Conservation (phyloP, 2,113 vertebrate genomes). For the Apodemus speciosus region DNA sequence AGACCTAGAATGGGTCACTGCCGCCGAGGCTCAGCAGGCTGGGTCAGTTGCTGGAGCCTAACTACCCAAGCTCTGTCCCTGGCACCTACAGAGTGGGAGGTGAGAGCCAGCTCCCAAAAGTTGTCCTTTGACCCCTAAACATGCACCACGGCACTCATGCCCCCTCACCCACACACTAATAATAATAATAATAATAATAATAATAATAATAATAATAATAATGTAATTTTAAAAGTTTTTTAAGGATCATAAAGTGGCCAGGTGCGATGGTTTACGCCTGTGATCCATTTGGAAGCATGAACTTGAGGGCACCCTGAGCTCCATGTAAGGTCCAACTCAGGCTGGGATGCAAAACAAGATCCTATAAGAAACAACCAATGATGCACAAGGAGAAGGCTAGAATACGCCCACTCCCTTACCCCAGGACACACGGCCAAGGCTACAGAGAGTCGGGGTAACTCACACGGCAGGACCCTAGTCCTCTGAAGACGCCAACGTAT, state of each 20-base stretch:
- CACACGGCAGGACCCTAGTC: not conserved
- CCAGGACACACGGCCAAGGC: not conserved
- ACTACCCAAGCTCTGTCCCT: not conserved
- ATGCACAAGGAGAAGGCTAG: not conserved
- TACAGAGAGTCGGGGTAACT: not conserved
- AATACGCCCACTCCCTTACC: not conserved
- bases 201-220: not conserved
- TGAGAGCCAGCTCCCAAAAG: not conserved
- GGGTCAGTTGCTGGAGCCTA: not conserved
- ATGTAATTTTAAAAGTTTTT: not conserved
- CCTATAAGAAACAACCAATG: not conserved
- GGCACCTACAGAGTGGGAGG: not conserved
- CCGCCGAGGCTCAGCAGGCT: not conserved
- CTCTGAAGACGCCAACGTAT: rapidly evolving
- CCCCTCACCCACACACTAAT: not conserved
- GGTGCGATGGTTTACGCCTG: not conserved
- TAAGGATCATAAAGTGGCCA: not conserved
- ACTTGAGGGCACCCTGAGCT: not conserved
- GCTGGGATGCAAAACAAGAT: not conserved
- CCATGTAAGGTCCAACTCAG: not conserved
- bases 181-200: too few species aligned
- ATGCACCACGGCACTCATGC: not conserved
- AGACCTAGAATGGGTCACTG: not conserved
- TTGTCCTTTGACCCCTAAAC: not conserved
- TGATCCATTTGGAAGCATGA: not conserved